Base-by-base conservation (phyloP, 1,140 invertebrate genomes). In the Linepithema humile region DNA sequence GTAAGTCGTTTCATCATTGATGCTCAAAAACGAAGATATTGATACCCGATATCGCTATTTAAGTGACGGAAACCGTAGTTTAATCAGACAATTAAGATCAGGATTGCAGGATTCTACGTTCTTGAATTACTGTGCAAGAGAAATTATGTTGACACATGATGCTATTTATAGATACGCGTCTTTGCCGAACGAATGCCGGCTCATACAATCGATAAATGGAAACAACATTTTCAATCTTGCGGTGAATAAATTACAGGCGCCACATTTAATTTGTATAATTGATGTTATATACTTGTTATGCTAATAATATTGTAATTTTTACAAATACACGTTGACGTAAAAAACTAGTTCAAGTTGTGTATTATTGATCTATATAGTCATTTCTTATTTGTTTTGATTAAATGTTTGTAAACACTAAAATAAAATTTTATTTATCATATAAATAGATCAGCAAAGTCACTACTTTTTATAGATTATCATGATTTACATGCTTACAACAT, bases 141-240 rank as follows among this genome's bases (percentile, higher is more conserved):
- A 17, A 62, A 45, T 75, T 62, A 62, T 65, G n/a, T 65, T 50
- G 74, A 77, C 43, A 64, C 59, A 65, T n/a, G 29, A 38, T 32
- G 40, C 73, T 77, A 77, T 65, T 77, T 77, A 64, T 64, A 60
- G 35, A 75, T 35, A 64, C 1, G 45, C 26, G 38, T 43, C 38
- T 75, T 75, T 75, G 20, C 32, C 38, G 40, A 32, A n/a, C 2
- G 7, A 43, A 74, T 7, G 10, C 3, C 10, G 20, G 26, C 26
- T 75, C n/a, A 20, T 62, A 20, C 32, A 20, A 75, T 40, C 20
- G 23, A 67, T 70, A 70, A 26, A 62, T 62, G 40, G 6, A 62
- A n/a, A 45, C 0, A 26, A 62, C 45, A 62, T 35, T 45, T 62
- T 43, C 43, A 70, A 35, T 50, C 17, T 62, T 45, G 10, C 55